Evolutionary conservation across 30 jellyfish, hydroid and myxozoan genomes (phyloP).

Genomic region (Catostylus mosaicus): DNA sequence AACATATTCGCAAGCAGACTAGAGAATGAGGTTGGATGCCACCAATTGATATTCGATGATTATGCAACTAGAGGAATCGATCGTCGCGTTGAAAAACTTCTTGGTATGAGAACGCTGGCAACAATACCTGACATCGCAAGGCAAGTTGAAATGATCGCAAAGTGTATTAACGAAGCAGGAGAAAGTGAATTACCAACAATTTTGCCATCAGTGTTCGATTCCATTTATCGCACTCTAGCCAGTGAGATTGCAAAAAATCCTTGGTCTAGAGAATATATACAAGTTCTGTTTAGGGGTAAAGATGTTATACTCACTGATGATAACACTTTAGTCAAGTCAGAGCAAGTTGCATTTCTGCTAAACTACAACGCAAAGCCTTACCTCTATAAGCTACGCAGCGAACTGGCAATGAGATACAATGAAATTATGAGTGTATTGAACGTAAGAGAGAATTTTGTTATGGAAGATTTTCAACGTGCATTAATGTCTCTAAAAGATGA

Average conservation of each 20-base stretch:
- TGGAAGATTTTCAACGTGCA: conserved; percentile 29
- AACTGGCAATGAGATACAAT: neutral
- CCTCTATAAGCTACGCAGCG: conserved; percentile 28
- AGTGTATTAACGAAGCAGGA: neutral
- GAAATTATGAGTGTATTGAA: conserved; percentile 45
- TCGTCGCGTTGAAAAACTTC: neutral
- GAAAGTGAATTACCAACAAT: neutral
- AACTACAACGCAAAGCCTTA: conserved; percentile 46
- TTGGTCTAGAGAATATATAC: neutral
- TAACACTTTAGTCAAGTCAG: conserved; percentile 25
- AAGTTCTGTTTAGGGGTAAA: neutral
- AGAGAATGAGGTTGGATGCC: conserved; percentile 45
- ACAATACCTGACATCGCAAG: conserved; percentile 1
- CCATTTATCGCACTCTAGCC: conserved; percentile 1
- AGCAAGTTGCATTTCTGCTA: conserved; percentile 13
- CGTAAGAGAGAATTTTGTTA: conserved; percentile 31
- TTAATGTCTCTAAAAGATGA: conserved; percentile 11
- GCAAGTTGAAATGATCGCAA: conserved; percentile 13
- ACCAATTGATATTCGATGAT: conserved; percentile 17
- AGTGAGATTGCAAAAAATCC: neutral
- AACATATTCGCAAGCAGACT: conserved; percentile 3
- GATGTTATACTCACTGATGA: conserved; percentile 16
- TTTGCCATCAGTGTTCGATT: neutral
- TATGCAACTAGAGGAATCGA: neutral
- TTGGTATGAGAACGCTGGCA: conserved; percentile 10